Evolutionary conservation across 2,888 invertebrate genomes (phyloP), one percentile per base, ranked within the genome.

Genomic region (Euplexia lucipara): DNA sequence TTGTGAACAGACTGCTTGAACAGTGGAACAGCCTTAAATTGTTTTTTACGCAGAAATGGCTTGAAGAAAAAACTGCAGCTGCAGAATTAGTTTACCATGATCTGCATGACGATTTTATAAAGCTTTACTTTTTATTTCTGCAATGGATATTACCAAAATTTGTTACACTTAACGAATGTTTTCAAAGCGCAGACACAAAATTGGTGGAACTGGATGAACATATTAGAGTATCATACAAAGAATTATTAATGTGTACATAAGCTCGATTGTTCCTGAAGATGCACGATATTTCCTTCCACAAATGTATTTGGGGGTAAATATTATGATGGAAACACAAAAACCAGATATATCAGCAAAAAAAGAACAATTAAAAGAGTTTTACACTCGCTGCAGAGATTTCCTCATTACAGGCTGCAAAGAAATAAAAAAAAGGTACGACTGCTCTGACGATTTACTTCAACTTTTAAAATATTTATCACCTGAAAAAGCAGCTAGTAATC

Each of bases 61-160:
- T 37, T 3, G 14, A 22, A 6, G 37, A 51, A 39, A 22, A 26
- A 26, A 39, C 26, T 26, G 42, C 10, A 14, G 49, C 49, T 42
- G 49, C 58, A 18, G 49, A 49, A 20, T 22, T 49, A 34, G 10
- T 59, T 20, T 34, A 49, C 22, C 58, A 20, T 42, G 58, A 59
- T 8, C 10, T 59, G 22, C 1, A 59, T 42, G 58, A 51, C 16
- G 16, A 26, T 18, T 51, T 59, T 35, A 18, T 58, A 0, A 39
- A 48, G 20, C 16, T 51, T 3, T 51, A 59, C n/a, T 44, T 51
- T 12, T 18, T 59, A 37, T 59, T 59, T 45, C 7, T 51, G 26
- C 59, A 49, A 35, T 62, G 61, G 61, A 57, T 67, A 41, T 57
- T 61, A 47, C 61, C 57, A 6, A 61, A 62, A 53, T 62, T 68